A percentile compares a stretch with the other conserved stretches of the same genome.
Evolutionary conservation across 1,140 invertebrate species (phyloP).

Genomic region (Gonatopus flavifemur): DNA sequence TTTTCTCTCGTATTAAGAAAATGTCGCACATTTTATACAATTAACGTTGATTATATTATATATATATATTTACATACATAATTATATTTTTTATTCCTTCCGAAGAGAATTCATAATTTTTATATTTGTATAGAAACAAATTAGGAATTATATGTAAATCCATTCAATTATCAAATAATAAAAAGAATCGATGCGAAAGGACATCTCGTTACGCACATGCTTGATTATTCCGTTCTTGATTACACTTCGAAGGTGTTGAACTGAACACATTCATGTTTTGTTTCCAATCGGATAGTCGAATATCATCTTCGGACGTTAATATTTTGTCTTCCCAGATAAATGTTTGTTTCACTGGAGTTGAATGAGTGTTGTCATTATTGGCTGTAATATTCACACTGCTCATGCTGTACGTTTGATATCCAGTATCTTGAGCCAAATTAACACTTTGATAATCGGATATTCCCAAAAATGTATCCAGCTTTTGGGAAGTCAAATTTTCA

Average conservation of each 20-base stretch:
- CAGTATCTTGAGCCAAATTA: conserved; percentile 45
- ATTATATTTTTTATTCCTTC: too few relatives aligned
- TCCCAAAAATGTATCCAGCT: conserved; percentile 32
- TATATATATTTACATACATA: too few relatives aligned
- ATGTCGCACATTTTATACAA: too few relatives aligned
- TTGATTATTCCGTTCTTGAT: conserved; percentile 13
- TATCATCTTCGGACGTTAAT: conserved; percentile 29
- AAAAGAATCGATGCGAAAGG: too few relatives aligned
- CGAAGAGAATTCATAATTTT: too few relatives aligned
- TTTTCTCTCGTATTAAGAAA: too few relatives aligned
- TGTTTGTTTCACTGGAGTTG: conserved; percentile 31
- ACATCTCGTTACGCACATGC: too few relatives aligned
- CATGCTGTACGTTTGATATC: conserved; percentile 51
- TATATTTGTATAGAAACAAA: too few relatives aligned
- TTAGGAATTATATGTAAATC: too few relatives aligned
- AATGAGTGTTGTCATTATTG: conserved; percentile 32
- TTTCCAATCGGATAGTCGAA: conserved; percentile 40
- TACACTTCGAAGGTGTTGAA: conserved; percentile 48
- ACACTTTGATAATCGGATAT: conserved; percentile 34
- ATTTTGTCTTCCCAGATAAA: conserved; percentile 29
- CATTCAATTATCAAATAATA: too few relatives aligned
- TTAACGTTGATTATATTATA: too few relatives aligned
- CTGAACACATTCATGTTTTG: conserved; percentile 45
- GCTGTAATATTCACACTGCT: conserved; percentile 33
- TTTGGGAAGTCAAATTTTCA: conserved; percentile 31